phyloP scores from a whole-genome alignment of 2,797 vertebrate species.

The Cryptoblepharus egeriae region DNA sequence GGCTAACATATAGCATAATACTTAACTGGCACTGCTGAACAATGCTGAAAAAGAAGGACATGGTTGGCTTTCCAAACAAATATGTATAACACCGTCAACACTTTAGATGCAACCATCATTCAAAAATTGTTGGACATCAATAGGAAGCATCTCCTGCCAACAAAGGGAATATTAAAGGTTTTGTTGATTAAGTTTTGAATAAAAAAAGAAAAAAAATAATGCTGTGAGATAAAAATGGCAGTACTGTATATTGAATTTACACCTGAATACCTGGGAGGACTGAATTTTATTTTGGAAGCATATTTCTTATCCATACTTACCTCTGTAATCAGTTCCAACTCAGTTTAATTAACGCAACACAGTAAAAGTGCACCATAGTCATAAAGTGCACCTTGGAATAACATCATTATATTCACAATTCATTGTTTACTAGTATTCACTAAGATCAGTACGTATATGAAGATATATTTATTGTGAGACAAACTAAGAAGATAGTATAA shows the following conservation, averaged over 20 bases:
- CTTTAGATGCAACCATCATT: constrained; percentile 31
- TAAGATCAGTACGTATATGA: not conserved
- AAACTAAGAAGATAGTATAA: no score
- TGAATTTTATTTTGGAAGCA: not conserved
- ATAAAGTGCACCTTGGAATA: not conserved
- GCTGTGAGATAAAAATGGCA: not conserved
- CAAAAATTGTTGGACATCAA: constrained; percentile 39
- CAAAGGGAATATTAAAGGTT: constrained; percentile 15
- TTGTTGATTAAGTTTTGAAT: not conserved
- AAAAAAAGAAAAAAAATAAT: not conserved
- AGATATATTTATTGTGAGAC: not conserved
- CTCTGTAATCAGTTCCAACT: not conserved
- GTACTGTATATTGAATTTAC: not conserved
- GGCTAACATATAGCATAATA: not conserved
- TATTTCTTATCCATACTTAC: not conserved
- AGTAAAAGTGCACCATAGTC: not conserved
- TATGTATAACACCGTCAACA: constrained; percentile 21
- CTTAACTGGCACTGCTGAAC: constrained; percentile 8
- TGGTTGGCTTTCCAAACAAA: constrained; percentile 53
- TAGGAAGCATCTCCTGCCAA: constrained; percentile 37
- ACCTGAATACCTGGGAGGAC: not conserved
- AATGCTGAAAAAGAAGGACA: constrained; percentile 23
- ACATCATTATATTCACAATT: not conserved
- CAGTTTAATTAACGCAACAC: not conserved
- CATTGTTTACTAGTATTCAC: not conserved